Percentiles rank a stretch among this genome's conserved stretches.
These are phyloP conservation scores for Euclidia mi DNA, from an alignment of 2,888 invertebrate species.

Conservation along the genomic window DNA sequence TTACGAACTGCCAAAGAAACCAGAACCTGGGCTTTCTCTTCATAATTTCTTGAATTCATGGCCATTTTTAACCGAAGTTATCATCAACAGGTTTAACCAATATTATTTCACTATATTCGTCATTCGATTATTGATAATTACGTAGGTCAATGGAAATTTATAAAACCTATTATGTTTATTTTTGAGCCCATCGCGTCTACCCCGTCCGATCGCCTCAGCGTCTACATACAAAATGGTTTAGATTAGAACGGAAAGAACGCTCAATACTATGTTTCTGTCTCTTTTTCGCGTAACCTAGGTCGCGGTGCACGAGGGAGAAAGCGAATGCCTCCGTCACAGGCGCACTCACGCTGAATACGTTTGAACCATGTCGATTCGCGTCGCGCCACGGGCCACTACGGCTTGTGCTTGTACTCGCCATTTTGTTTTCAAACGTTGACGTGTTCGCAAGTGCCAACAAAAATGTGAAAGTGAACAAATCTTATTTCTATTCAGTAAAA, in stretches of 20 bases:
- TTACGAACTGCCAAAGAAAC: too few relatives aligned
- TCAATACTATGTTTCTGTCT: conserved; percentile 14
- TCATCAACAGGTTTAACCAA: too few relatives aligned
- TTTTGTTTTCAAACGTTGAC: conserved; percentile 63
- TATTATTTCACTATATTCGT: not conserved
- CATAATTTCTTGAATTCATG: too few relatives aligned
- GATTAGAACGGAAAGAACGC: not conserved
- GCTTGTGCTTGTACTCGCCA: conserved; percentile 50
- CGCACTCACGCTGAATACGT: conserved; percentile 22
- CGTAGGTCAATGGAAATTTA: not conserved
- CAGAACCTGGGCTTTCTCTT: too few relatives aligned
- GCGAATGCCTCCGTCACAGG: conserved; percentile 25
- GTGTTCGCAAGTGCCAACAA: conserved; percentile 52
- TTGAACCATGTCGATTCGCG: conserved; percentile 29
- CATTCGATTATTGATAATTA: not conserved
- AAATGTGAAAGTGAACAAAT: conserved; percentile 45
- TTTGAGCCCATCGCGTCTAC: not conserved
- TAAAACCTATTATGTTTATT: not conserved
- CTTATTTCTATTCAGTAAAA: conserved; percentile 19
- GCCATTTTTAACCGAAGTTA: too few relatives aligned
- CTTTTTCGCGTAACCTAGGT: conserved; percentile 9
- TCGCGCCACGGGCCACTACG: conserved; percentile 6
- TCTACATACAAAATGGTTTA: conserved; percentile 13
- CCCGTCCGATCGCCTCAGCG: conserved; percentile 27
- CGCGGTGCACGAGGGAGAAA: conserved; percentile 35